These are phyloP conservation scores for Montipora efflorescens DNA, from an alignment of 64 coral and sea anemone genomes.

Conservation along the genomic window DNA sequence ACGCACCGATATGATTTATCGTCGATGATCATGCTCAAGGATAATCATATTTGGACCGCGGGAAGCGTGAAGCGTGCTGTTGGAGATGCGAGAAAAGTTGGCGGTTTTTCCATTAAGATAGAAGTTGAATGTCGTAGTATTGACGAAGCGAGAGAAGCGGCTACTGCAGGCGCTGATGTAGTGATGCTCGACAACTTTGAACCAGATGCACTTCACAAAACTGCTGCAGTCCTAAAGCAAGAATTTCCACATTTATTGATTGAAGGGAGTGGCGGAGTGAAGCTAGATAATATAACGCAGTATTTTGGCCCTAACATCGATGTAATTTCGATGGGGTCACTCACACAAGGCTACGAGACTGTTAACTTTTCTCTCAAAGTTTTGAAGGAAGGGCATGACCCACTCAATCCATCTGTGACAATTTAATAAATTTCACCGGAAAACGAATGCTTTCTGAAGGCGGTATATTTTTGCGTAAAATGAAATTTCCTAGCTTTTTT, in stretches of 20 bases:
- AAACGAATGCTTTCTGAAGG: no score
- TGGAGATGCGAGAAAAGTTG: constrained; percentile 77
- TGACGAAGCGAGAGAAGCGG: constrained; percentile 86
- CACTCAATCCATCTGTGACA: constrained; percentile 79
- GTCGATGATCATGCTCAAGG: constrained; percentile 99
- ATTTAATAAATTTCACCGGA: not conserved
- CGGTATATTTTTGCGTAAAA: no score
- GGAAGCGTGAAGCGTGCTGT: constrained; percentile 86
- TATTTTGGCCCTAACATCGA: constrained; percentile 94
- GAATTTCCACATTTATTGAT: constrained; percentile 88
- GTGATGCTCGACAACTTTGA: constrained; percentile 97
- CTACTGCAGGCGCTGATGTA: constrained; percentile 81
- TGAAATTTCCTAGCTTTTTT: no score
- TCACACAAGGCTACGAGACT: constrained; percentile 84
- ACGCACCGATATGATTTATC: constrained; percentile 95
- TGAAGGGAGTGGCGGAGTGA: constrained; percentile 95
- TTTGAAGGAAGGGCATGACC: constrained; percentile 81
- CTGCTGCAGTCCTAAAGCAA: constrained; percentile 73
- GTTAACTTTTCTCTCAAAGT: constrained; percentile 98
- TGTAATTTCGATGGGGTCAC: constrained; percentile 87
- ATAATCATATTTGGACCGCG: constrained; percentile 96
- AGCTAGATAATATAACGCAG: constrained; percentile 65
- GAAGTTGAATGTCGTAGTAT: constrained; percentile 98
- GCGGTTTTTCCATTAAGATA: constrained; percentile 96
- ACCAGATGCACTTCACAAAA: constrained; percentile 73